phyloP scores from a whole-genome alignment of 2,113 vertebrate species.

The Spermophilus dauricus region DNA sequence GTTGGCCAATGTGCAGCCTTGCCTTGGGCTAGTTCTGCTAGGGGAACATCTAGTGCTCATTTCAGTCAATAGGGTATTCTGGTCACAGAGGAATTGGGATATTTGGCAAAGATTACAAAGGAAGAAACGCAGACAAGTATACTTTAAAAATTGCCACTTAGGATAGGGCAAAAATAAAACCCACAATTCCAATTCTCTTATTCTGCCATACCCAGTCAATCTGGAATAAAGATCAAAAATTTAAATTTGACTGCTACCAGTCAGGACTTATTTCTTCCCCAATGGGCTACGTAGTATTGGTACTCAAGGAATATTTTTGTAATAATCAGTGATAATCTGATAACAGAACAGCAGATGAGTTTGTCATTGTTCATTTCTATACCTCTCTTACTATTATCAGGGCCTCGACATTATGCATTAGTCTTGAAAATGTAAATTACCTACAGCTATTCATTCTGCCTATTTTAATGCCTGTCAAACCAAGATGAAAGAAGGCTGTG shows the following conservation, averaged over 20 bases:
- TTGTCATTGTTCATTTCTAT: slow-evolving; percentile 78
- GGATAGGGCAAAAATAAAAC: slow-evolving; percentile 51
- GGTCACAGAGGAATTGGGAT: slow-evolving; percentile 39
- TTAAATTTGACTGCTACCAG: slow-evolving; percentile 37
- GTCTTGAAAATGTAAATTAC: slow-evolving; percentile 81
- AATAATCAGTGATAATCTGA: slow-evolving; percentile 68
- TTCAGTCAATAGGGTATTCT: slow-evolving; percentile 61
- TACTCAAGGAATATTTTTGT: slow-evolving; percentile 32
- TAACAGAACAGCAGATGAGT: slow-evolving; percentile 61
- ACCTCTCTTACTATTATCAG: slow-evolving; percentile 44
- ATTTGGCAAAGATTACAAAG: slow-evolving; percentile 60
- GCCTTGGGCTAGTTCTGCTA: slow-evolving; percentile 22
- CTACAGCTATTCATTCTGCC: slow-evolving; percentile 70
- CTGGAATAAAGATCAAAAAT: slow-evolving; percentile 42
- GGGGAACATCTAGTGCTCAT: background rate
- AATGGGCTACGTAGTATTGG: background rate
- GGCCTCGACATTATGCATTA: slow-evolving; percentile 61
- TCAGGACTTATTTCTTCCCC: slow-evolving; percentile 42
- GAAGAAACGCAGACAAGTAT: slow-evolving; percentile 54
- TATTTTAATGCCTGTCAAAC: slow-evolving; percentile 77
- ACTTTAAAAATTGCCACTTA: slow-evolving; percentile 42
- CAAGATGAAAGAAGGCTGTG: slow-evolving; percentile 77
- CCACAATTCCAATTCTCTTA: slow-evolving; percentile 29
- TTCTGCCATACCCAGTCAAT: background rate
- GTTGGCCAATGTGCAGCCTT: background rate